Evolutionary conservation across 2,113 vertebrate genomes (phyloP).

Genomic region (Crotophaga sulcirostris): DNA sequence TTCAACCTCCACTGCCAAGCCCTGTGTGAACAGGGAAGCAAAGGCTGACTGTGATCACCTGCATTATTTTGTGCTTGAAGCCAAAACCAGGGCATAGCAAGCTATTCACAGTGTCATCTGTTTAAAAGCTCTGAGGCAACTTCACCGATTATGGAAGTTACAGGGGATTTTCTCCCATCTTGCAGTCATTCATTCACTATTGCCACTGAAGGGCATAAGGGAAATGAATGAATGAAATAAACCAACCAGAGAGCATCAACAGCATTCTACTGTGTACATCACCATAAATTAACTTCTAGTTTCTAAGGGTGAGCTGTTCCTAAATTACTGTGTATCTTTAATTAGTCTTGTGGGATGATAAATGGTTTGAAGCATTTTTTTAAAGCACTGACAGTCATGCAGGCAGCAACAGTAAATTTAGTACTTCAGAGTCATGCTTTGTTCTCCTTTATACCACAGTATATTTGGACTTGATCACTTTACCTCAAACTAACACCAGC

Average conservation of each 20-base stretch:
- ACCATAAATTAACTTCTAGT: conserved; percentile 12
- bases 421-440: not conserved
- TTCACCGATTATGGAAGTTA: not conserved
- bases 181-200: not conserved
- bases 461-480: not conserved
- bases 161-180: not conserved
- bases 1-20: not conserved
- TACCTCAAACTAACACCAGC: not conserved
- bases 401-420: not conserved
- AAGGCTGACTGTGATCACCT: not conserved
- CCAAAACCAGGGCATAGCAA: not conserved
- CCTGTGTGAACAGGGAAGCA: not conserved
- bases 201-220: not conserved
- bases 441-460: not conserved
- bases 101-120: not conserved
- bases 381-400: not conserved
- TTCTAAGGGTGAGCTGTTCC: not conserved
- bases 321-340: not conserved
- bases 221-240: not conserved
- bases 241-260: not conserved
- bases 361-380: conserved; percentile 42
- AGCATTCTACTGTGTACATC: not conserved
- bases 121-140: not conserved
- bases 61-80: not conserved
- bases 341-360: conserved; percentile 57